A percentile compares a stretch with the other conserved stretches of the same genome.
phyloP scores from a whole-genome alignment of 2,113 vertebrate genomes.

The Amphilophus citrinellus region DNA sequence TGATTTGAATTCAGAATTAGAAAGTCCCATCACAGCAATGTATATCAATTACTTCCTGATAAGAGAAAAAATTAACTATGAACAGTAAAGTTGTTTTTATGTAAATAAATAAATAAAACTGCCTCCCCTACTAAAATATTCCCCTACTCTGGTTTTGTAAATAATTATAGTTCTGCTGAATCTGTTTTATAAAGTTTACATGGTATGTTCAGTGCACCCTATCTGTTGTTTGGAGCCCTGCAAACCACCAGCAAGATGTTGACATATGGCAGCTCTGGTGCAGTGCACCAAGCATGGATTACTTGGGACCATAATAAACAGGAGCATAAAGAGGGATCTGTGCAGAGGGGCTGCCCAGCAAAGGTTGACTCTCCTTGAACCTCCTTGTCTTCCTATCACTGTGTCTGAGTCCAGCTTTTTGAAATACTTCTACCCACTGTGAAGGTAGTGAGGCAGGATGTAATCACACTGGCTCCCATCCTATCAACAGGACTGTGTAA shows the following conservation, averaged over 20 bases:
- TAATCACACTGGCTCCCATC: slow-evolving; percentile 34
- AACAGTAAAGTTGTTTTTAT: slow-evolving; percentile 83
- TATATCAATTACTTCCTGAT: neutral
- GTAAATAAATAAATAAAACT: slow-evolving; percentile 77
- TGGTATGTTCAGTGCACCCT: slow-evolving; percentile 98
- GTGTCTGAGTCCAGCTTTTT: slow-evolving; percentile 56
- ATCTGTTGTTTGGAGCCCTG: slow-evolving; percentile 98
- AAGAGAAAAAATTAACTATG: slow-evolving; percentile 37
- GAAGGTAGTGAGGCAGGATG: slow-evolving; percentile 39
- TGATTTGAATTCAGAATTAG: neutral
- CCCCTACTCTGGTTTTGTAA: slow-evolving; percentile 97
- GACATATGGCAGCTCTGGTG: slow-evolving; percentile 95
- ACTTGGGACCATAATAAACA: slow-evolving; percentile 98
- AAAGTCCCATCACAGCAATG: neutral
- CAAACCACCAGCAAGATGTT: slow-evolving; percentile 99
- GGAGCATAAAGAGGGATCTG: slow-evolving; percentile 98
- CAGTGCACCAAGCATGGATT: slow-evolving; percentile 92
- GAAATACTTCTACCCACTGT: slow-evolving; percentile 20
- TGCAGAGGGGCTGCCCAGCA: slow-evolving; percentile 83
- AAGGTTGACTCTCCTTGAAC: slow-evolving; percentile 71
- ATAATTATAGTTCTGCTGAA: slow-evolving; percentile 99
- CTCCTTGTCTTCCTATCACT: slow-evolving; percentile 89
- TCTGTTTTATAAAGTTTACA: slow-evolving; percentile 99
- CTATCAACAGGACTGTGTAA: slow-evolving; percentile 31
- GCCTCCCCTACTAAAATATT: slow-evolving; percentile 74